A percentile compares a stretch with the other conserved stretches of the same genome.
phyloP scores from a whole-genome alignment of 2,113 vertebrate genomes.

The Catharus minimus region DNA sequence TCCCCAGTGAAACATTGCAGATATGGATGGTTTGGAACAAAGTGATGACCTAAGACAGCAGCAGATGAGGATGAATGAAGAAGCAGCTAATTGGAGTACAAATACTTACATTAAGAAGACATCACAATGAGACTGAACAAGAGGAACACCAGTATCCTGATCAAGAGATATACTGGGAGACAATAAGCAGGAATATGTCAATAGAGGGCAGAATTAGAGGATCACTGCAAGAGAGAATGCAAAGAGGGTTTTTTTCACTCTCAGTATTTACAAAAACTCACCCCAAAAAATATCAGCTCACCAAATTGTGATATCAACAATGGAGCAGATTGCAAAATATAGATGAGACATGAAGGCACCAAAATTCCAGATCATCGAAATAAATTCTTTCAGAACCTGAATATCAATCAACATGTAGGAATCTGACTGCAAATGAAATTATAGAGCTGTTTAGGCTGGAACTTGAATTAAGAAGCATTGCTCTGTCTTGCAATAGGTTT shows the following conservation, averaged over 20 bases:
- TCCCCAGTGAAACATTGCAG: neutral
- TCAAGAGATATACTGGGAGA: conserved; percentile 61
- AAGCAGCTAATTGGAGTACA: conserved; percentile 39
- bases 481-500: conserved; percentile 1
- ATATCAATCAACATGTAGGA: neutral
- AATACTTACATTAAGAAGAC: conserved; percentile 61
- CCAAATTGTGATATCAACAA: neutral
- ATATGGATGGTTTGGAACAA: conserved; percentile 30
- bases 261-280: neutral
- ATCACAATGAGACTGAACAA: conserved; percentile 50
- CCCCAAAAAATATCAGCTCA: neutral
- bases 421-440: conserved; percentile 13
- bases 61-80: conserved; percentile 22
- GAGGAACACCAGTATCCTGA: conserved; percentile 52
- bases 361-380: neutral
- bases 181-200: conserved; percentile 50
- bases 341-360: neutral
- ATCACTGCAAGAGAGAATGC: conserved; percentile 37
- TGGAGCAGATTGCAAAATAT: neutral
- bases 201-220: conserved; percentile 38
- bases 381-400: neutral
- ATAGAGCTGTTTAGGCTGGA: neutral
- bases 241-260: conserved; percentile 23
- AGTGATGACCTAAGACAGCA: conserved; percentile 4
- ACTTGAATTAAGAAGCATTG: neutral